These are phyloP conservation scores for Anabacerthia variegaticeps DNA, from an alignment of 2,797 vertebrate species.

Conservation along the genomic window DNA sequence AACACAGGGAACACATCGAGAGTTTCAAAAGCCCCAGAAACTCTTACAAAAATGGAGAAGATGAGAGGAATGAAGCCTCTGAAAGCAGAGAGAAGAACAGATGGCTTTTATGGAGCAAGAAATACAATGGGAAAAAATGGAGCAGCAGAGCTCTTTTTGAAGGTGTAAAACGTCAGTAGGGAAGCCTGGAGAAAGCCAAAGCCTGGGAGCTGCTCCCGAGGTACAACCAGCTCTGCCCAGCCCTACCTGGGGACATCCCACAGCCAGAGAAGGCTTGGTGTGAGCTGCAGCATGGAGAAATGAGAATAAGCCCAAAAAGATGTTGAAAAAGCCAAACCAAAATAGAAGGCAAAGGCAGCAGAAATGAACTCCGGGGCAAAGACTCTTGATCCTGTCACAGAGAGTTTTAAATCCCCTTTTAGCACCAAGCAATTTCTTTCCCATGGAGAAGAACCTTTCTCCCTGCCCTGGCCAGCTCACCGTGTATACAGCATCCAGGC, in stretches of 20 bases:
- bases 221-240: neutral
- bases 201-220: fast-evolving
- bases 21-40: neutral
- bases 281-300: neutral
- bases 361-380: neutral
- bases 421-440: neutral
- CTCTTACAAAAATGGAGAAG: neutral
- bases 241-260: neutral
- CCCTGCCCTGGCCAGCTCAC: neutral
- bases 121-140: neutral
- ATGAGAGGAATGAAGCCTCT: conserved; percentile 4
- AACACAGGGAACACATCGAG: neutral
- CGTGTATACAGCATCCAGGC: neutral
- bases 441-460: neutral
- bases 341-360: neutral
- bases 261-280: neutral
- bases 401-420: conserved; percentile 45
- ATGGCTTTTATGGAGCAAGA: conserved; percentile 40
- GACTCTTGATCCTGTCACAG: conserved; percentile 34
- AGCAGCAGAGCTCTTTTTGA: neutral
- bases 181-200: neutral
- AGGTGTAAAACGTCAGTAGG: neutral
- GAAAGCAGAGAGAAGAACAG: neutral
- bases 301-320: neutral
- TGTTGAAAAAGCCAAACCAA: neutral